Evolutionary conservation across 2,113 vertebrate species (phyloP), one percentile per base, ranked within the genome.

Genomic region (Numenius arquata): DNA sequence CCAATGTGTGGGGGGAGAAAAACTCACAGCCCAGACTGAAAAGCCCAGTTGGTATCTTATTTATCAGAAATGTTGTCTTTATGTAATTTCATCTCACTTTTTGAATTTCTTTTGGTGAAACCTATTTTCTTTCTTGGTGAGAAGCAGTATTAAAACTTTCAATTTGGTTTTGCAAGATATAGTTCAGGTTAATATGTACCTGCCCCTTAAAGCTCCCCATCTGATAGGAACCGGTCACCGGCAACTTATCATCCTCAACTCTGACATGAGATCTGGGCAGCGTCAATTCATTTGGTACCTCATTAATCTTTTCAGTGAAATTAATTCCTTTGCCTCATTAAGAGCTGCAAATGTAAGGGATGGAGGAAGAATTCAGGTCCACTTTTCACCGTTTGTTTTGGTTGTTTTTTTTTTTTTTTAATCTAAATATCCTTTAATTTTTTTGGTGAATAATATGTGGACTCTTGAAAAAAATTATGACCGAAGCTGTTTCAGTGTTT

Each of bases 111-210:
- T 34, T 66, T 77, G 63, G 66, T 18, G 20, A 55, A 50, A 66
- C 15, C 32, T 56, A 78, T 94, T 94, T 76, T 72, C 91, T 76
- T 55, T 85, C 88, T 47, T 10, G 7, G 55, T 58, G 67, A 79
- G 93, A 58, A 53, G 43, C 27, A 23, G n/a, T 12, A 16, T 32
- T 41, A 67, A 87, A 93, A 58, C 53, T 70, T 75, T 73, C 50
- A 43, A 78, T 81, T 90, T 96, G 79, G 76, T 94, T 93, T 97
- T 77, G 68, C 38, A 36, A 86, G 61, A 34, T n/a, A 32, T 4
- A 61, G 26, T 58, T 82, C 70, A 70, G 34, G 66, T 9, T 56
- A 40, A 34, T 52, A 21, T 16, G 40, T 65, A 36, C 65, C 52
- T 73, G 87, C 43, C 16, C 36, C 34, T 62, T 5, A 15, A 34